Evolutionary conservation across 2,888 invertebrate species (phyloP).

Genomic region (Microdon myrmicae): DNA sequence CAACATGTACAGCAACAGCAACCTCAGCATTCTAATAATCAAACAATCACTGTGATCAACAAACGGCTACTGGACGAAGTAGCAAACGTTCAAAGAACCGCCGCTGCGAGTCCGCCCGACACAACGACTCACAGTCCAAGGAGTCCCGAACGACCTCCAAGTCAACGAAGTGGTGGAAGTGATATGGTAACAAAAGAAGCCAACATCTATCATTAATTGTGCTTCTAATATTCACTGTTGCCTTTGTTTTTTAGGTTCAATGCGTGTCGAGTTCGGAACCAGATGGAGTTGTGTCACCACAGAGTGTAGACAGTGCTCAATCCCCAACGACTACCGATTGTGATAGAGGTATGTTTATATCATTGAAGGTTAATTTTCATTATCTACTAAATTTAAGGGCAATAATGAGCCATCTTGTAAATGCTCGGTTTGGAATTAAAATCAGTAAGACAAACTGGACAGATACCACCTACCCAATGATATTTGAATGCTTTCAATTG

Average conservation of each 20-base stretch:
- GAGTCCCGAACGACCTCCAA: conserved; percentile 69
- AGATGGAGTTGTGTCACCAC: conserved; percentile 72
- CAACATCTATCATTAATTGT: not conserved
- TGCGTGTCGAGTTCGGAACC: conserved; percentile 89
- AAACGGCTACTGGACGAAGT: conserved; percentile 58
- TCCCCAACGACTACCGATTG: conserved; percentile 66
- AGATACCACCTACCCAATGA: too few relatives aligned
- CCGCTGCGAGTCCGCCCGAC: conserved; percentile 79
- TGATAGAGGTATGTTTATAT: conserved; percentile 60
- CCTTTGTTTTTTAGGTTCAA: conserved; percentile 77
- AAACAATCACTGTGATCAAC: conserved; percentile 54
- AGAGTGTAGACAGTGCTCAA: conserved; percentile 63
- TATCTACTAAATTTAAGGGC: not conserved
- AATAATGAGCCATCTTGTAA: not conserved
- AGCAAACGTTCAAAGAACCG: conserved; percentile 56
- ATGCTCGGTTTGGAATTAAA: too few relatives aligned
- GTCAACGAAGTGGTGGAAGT: conserved; percentile 65
- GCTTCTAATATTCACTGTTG: not conserved
- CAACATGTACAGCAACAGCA: conserved; percentile 45
- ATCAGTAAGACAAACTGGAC: too few relatives aligned
- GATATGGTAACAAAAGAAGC: conserved; percentile 62
- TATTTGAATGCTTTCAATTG: too few relatives aligned
- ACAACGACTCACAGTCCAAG: conserved; percentile 87
- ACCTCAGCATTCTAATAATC: conserved; percentile 50
- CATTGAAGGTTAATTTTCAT: not conserved